Evolutionary conservation across 1,140 invertebrate genomes (phyloP), one percentile per base, ranked within the genome.

Genomic region (Caenorhabditis latens): DNA sequence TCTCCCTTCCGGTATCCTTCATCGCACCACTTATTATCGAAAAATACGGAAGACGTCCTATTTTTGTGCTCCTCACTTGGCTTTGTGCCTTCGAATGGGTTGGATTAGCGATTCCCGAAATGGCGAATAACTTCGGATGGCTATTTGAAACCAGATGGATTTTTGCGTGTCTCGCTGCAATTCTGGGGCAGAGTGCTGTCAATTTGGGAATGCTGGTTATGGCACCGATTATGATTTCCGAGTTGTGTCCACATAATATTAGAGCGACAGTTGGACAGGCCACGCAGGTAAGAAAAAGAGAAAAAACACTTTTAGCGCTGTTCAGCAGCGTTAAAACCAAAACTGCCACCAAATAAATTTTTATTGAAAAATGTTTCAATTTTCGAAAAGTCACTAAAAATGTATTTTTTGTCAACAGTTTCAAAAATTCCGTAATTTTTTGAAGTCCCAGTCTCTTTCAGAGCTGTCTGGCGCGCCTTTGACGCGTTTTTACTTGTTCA

Each of bases 161-260:
- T 16, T 71, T 55, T 21, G 85, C 85, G 8, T 79, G 67, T 82
- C 9, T 86, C 16, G 67, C 50, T n/a, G 85, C 85, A 6, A n/a
- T 87, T 13, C 42, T 87, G 3, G 86, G 86, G 2, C 86, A 87
- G 19, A 48, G 46, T 32, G 86, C 86, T 13, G 46, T 87, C 13
- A 87, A 87, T 85, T 67, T 87, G 43, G 86, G 86, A 6, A 85
- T 87, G 24, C 40, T 87, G 24, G 67, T 87, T 7, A 87, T 87
- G 86, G 84, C 82, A 14, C 86, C 86, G 9, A 87, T 87, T 84
- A 61, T 87, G 32, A 75, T 87, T 42, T 87, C 86, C 16, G 86
- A 87, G 48, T 48, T 87, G 16, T 87, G 86, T 61, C 86, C 86
- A 16, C 83, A 84, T 61, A 85, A 87, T 57, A 87, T 83, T 2